Percentiles rank a stretch among this genome's conserved stretches.
Evolutionary conservation across 2,797 vertebrate species (phyloP).

Genomic region (Acridotheres tristis): DNA sequence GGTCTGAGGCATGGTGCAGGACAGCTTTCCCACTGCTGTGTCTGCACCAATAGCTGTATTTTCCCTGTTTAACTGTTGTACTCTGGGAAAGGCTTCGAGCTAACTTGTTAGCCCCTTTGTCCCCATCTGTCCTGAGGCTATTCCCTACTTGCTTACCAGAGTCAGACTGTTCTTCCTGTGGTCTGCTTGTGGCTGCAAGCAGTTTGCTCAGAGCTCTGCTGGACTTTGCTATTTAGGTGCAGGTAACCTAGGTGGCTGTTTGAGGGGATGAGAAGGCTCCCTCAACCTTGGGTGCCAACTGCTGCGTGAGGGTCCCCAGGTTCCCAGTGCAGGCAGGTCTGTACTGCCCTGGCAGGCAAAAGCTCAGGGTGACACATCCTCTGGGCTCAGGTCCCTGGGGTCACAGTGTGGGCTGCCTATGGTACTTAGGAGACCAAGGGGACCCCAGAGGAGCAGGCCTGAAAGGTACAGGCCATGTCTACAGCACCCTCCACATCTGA

Average conservation of each 20-base stretch:
- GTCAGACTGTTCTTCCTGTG: not conserved
- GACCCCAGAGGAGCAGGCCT: not conserved
- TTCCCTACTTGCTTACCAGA: not conserved
- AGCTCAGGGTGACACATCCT: not conserved
- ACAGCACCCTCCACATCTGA: not conserved
- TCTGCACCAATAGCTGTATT: not conserved
- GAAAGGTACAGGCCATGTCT: not conserved
- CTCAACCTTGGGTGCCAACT: not conserved
- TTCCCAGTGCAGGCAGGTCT: not conserved
- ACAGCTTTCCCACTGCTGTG: not conserved
- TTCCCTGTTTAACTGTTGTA: not conserved
- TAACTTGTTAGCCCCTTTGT: not conserved
- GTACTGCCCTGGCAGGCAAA: not conserved
- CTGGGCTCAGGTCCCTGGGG: not conserved
- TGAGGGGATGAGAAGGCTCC: not conserved
- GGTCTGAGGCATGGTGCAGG: not conserved
- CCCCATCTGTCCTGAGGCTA: not conserved
- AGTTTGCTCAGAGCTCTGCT: not conserved
- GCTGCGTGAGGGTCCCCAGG: not conserved
- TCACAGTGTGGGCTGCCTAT: rapidly evolving
- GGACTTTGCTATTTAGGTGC: not conserved
- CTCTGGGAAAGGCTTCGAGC: not conserved
- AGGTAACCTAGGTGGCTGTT: not conserved
- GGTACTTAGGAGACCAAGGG: not conserved
- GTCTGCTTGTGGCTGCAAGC: not conserved